These are phyloP conservation scores for Aphelenchoides fujianensis DNA, from an alignment of 1,140 invertebrate species.

Conservation along the genomic window DNA sequence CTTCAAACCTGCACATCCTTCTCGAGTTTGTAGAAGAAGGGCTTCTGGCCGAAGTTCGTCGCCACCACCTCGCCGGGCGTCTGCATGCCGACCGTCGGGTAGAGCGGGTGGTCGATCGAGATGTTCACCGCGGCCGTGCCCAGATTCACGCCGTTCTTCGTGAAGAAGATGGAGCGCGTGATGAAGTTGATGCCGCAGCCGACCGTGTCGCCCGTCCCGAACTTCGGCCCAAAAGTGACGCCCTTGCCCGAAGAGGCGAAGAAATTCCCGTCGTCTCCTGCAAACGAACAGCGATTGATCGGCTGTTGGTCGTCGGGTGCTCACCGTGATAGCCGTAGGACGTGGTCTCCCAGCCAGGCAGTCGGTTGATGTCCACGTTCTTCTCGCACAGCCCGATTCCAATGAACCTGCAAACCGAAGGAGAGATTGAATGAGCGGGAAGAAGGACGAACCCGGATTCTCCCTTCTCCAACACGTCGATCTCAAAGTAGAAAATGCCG, in stretches of 20 bases:
- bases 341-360: slow-evolving; percentile 97
- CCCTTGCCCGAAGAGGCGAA: slow-evolving; percentile 93
- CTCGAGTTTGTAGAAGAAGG: slow-evolving; percentile 95
- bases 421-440: slow-evolving; percentile 9
- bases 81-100: slow-evolving; percentile 95
- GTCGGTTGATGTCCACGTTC: slow-evolving; percentile 90
- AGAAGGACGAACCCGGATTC: slow-evolving; percentile 45
- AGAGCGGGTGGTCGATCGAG: slow-evolving; percentile 74
- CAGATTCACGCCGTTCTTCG: slow-evolving; percentile 95
- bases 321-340: slow-evolving; percentile 99
- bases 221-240: slow-evolving; percentile 94
- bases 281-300: no score
- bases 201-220: slow-evolving; percentile 90
- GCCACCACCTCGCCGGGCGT: slow-evolving; percentile 95
- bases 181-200: slow-evolving; percentile 97
- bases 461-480: slow-evolving; percentile 96
- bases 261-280: slow-evolving; percentile 98
- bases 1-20: slow-evolving; percentile 76
- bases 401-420: slow-evolving; percentile 76
- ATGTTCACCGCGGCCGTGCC: slow-evolving; percentile 68
- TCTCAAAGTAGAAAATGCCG: slow-evolving; percentile 98
- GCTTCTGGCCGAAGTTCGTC: slow-evolving; percentile 95
- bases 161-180: slow-evolving; percentile 97
- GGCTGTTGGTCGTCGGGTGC: no score
- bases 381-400: slow-evolving; percentile 92